Evolutionary conservation across 2,888 invertebrate genomes (phyloP).

Genomic region (Temnothorax rugatulus): DNA sequence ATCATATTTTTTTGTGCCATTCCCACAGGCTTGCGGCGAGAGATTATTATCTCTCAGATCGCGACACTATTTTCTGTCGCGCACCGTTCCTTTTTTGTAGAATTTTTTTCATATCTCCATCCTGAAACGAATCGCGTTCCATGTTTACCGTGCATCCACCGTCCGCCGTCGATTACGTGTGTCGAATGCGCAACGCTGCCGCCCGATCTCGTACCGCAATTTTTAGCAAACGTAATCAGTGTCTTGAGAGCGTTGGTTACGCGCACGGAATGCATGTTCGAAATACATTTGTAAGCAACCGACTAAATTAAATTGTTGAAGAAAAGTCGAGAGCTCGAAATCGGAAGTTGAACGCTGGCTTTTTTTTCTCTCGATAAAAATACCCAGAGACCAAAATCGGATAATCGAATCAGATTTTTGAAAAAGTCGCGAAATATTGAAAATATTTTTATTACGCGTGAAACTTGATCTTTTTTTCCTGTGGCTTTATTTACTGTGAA

Average conservation of each 20-base stretch:
- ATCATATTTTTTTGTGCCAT: conserved; percentile 11
- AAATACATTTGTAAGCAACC: conserved; percentile 22
- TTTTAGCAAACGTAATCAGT: conserved; percentile 55
- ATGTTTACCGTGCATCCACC: conserved; percentile 15
- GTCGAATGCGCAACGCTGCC: conserved; percentile 31
- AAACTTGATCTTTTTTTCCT: background rate
- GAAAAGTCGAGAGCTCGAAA: conserved; percentile 7
- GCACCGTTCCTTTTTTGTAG: background rate
- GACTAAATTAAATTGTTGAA: conserved; percentile 33
- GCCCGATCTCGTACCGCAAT: conserved; percentile 3
- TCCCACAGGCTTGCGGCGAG: conserved; percentile 2
- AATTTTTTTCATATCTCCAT: conserved; percentile 32
- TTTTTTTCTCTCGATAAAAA: background rate
- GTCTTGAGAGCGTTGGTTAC: conserved; percentile 35
- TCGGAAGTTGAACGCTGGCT: background rate
- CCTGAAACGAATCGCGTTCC: conserved; percentile 12
- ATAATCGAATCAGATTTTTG: background rate
- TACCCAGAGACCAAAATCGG: background rate
- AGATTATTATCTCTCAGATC: conserved; percentile 35
- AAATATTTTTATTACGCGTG: background rate
- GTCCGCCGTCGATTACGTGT: conserved; percentile 41
- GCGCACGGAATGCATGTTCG: conserved; percentile 20
- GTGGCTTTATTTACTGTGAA: background rate
- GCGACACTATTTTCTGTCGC: background rate
- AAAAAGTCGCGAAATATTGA: background rate